Conservation (phyloP, 53 echinoderm and acorn worm species). For the Antedon mediterranea region DNA sequence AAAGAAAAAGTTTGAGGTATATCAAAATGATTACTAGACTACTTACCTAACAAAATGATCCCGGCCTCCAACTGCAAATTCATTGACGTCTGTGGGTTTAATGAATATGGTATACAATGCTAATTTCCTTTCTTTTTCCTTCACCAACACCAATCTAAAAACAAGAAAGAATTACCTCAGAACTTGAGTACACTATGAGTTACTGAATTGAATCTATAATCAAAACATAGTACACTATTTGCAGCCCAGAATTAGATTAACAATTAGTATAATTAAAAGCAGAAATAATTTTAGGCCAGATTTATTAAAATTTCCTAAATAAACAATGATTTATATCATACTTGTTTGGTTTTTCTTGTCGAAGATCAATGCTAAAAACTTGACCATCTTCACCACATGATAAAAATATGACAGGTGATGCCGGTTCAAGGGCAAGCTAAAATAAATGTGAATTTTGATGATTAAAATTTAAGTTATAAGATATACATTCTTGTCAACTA, state of each 20-base stretch:
- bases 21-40: not conserved
- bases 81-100: conserved; percentile 59
- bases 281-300: too few species aligned
- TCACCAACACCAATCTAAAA: conserved; percentile 49
- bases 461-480: too few species aligned
- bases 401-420: conserved; percentile 75
- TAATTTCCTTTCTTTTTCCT: conserved; percentile 61
- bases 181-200: too few species aligned
- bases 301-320: too few species aligned
- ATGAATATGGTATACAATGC: conserved; percentile 81
- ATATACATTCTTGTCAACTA: too few species aligned
- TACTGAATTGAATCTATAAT: too few species aligned
- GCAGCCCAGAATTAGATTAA: too few species aligned
- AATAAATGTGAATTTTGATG: too few species aligned
- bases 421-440: conserved; percentile 80
- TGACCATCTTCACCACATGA: conserved; percentile 92
- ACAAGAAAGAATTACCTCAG: too few species aligned
- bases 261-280: too few species aligned
- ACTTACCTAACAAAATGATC: conserved; percentile 73
- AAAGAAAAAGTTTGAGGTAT: not conserved
- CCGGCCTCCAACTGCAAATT: conserved; percentile 79
- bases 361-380: conserved; percentile 66
- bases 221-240: too few species aligned
- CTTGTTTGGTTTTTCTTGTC: conserved; percentile 69
- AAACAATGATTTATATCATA: too few species aligned